Evolutionary conservation across 2,113 vertebrate species (phyloP), one percentile per base, ranked within the genome.

Genomic region (Hyperopisus bebe): DNA sequence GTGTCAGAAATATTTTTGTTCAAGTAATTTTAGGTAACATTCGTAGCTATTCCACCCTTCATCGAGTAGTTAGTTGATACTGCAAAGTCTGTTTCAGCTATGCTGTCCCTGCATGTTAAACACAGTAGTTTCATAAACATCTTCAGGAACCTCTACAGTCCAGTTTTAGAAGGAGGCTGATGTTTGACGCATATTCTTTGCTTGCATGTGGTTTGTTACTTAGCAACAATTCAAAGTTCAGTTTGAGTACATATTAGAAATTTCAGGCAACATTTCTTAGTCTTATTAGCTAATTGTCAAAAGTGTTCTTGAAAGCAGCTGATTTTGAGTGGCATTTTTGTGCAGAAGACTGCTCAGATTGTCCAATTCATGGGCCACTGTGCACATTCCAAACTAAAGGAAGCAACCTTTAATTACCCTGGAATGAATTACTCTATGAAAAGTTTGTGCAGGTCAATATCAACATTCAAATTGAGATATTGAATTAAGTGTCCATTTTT

Each of bases 161-260:
- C 44, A 84, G n/a, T 27, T 86, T 86, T 53, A 17, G 39, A 50
- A 46, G 24, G 48, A 39, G 10, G n/a, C 85, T 17, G 27, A 87
- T 27, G 48, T 31, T 47, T 55, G 85, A 31, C 3, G 48, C 47
- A 17, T 55, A 21, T 53, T 51, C 27, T 87, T 50, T 87, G 48
- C 50, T 87, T 55, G 50, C 48, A 35, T 87, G 27, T 53, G 21
- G 11, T 87, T 87, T 87, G 85, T 87, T 87, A 53, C 85, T 87
- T 87, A 87, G 85, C 85, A 87, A 55, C 85, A 27, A 21, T 86
- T 86, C 44, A 31, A 17, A 50, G n/a, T 86, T 47, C n/a, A 11
- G 11, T 86, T 5, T 86, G 83, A 86, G 83, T 48, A 21, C 24
- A 50, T 53, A 21, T 51, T 39, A 39, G 85, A 53, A 35, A 47